Evolutionary conservation across 2,888 invertebrate species (phyloP), one percentile per base, ranked within the genome.

Genomic region (Sceliomorpha sp.): DNA sequence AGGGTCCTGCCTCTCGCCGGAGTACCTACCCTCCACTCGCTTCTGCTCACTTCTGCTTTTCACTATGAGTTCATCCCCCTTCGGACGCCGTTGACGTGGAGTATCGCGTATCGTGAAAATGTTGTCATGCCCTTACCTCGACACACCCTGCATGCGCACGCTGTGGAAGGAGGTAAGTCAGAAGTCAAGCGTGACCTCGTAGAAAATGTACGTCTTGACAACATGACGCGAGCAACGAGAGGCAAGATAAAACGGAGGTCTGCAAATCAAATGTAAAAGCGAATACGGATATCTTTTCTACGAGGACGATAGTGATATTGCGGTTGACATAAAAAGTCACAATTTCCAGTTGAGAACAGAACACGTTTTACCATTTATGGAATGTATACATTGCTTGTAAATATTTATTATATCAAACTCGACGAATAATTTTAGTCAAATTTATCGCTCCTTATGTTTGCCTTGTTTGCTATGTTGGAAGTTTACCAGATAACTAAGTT

Each of bases 141-240:
- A 29, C 13, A n/a, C 14, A 53, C 51, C 47, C 20, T 17, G 34
- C 7, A 17, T 6, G 37, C 31, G 12, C n/a, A 37, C 51, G 37
- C 34, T 24, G 32, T 20, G 56, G 27, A 44, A 45, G 34, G 12
- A 34, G 27, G 34, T 40, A 37, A 60, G 36, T 40, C 45, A 40
- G 37, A 44, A 70, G 58, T 32, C 60, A 32, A 42, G 68, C 53
- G 51, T 64, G 56, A 69, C 50, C 62, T 60, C 55, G 58, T 68
- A 60, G 69, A 76, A 73, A 77, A 78, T 74, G 70, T 71, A 76
- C 64, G 73, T 74, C 69, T 50, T 45, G 42, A 51, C 62, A 55
- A 45, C 40, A 15, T n/a, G 39, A 9, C 2, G 15, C 39, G 10
- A 51, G 17, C 20, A 8, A 20, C 31, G 7, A 10, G 20, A 40